Percentiles rank a stretch among this genome's conserved stretches.
phyloP scores from a whole-genome alignment of 2,113 vertebrate genomes.

The Ranitomeya variabilis region DNA sequence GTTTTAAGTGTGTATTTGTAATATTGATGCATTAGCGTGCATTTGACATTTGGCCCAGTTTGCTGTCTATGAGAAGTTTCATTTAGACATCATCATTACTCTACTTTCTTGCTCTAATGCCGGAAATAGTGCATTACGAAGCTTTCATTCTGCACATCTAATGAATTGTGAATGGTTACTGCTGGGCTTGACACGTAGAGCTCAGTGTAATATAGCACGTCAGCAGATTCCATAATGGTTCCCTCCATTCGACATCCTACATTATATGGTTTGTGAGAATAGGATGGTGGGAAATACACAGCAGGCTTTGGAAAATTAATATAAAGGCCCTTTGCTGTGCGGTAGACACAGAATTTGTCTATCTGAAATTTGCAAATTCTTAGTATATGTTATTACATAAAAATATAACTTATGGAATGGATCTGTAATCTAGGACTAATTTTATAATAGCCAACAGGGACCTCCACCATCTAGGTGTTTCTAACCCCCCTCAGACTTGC shows the following conservation, averaged over 20 bases:
- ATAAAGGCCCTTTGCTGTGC: neutral
- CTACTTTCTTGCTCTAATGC: constrained; percentile 14
- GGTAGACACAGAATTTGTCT: neutral
- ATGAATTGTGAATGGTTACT: constrained; percentile 42
- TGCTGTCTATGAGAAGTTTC: neutral
- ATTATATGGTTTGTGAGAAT: neutral
- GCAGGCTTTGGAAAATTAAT: neutral
- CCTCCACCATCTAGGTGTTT: too few species aligned
- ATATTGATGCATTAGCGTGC: constrained; percentile 3
- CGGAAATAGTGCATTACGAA: neutral
- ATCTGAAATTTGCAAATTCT: neutral
- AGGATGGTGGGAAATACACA: neutral
- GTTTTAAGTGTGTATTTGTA: neutral
- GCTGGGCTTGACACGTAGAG: constrained; percentile 20
- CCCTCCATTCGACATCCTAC: neutral
- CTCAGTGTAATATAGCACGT: neutral
- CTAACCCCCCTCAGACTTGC: too few species aligned
- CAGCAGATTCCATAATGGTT: constrained; percentile 33
- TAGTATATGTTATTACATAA: too few species aligned
- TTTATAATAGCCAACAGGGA: too few species aligned
- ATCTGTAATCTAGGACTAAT: too few species aligned
- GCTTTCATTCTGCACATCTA: neutral
- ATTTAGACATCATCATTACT: constrained; percentile 8
- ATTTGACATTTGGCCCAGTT: neutral
- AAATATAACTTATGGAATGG: neutral